phyloP scores from a whole-genome alignment of 2,888 invertebrate genomes.

The Eupeodes latifasciatus region DNA sequence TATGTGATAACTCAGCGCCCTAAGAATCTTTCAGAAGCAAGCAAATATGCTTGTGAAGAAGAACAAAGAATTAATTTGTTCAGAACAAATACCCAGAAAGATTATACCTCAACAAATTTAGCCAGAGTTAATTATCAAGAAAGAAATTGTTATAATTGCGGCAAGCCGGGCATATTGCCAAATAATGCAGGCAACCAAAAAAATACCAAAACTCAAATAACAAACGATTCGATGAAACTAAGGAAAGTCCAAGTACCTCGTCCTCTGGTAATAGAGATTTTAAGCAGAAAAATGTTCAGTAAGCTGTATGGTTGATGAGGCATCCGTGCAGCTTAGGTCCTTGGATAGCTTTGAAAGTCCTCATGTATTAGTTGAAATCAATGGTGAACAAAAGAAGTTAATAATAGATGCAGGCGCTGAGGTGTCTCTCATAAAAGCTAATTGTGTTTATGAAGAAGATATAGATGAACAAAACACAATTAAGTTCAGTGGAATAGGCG shows the following conservation, averaged over 20 bases:
- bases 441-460: conserved; percentile 37
- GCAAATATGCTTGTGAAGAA: too few relatives aligned
- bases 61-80: too few relatives aligned
- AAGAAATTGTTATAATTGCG: too few relatives aligned
- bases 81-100: too few relatives aligned
- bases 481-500: neutral
- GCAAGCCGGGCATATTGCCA: too few relatives aligned
- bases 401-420: conserved; percentile 33
- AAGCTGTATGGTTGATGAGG: conserved; percentile 31
- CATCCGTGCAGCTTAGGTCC: neutral
- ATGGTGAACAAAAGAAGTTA: conserved; percentile 1
- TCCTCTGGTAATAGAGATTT: conserved; percentile 7
- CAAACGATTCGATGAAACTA: too few relatives aligned
- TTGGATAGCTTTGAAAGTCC: conserved; percentile 32
- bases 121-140: too few relatives aligned
- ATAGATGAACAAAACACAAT: conserved; percentile 7
- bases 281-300: conserved; percentile 15
- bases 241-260: neutral
- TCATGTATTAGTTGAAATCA: conserved; percentile 12
- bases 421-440: conserved; percentile 31
- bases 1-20: too few relatives aligned
- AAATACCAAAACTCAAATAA: too few relatives aligned
- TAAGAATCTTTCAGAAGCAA: too few relatives aligned
- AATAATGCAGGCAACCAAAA: too few relatives aligned
- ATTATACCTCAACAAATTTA: too few relatives aligned